Evolutionary conservation across 2,113 vertebrate species (phyloP).

Genomic region (Hippocampus zosterae): DNA sequence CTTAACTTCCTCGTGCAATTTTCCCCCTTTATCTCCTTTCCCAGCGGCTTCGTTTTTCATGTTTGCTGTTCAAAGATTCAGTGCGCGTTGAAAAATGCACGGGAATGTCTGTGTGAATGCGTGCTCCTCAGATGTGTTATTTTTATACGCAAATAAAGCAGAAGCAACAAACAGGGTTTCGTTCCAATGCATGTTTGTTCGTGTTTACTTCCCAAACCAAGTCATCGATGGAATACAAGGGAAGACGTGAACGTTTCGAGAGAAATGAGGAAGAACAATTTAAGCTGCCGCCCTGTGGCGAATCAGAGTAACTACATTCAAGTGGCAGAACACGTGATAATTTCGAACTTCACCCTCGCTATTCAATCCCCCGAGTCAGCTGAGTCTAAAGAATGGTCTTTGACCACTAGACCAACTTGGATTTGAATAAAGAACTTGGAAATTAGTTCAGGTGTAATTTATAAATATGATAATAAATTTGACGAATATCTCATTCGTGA

Average conservation of each 20-base stretch:
- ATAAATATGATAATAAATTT: too few relatives aligned
- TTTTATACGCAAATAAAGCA: slow-evolving; percentile 75
- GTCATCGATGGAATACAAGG: not conserved
- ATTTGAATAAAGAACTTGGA: too few relatives aligned
- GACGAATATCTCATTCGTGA: too few relatives aligned
- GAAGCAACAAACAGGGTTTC: slow-evolving; percentile 26
- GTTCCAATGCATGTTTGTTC: not conserved
- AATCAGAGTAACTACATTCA: not conserved
- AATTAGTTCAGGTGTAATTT: too few relatives aligned
- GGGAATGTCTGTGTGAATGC: slow-evolving; percentile 44
- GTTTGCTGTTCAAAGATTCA: slow-evolving; percentile 22
- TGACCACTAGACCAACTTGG: too few relatives aligned
- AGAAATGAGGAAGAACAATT: too few relatives aligned
- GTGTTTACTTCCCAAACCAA: not conserved
- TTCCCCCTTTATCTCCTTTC: too few relatives aligned
- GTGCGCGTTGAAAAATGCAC: slow-evolving; percentile 40
- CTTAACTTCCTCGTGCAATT: too few relatives aligned
- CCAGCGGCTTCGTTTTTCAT: not conserved
- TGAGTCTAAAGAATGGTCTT: too few relatives aligned
- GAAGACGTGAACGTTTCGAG: too few relatives aligned
- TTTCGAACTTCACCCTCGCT: too few relatives aligned
- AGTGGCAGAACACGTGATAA: not conserved
- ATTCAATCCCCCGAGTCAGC: too few relatives aligned
- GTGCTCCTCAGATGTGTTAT: slow-evolving; percentile 71
- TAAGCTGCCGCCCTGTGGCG: slow-evolving; percentile 31